A percentile compares a stretch with the other conserved stretches of the same genome.
These are phyloP conservation scores for Peromyscus aztecus DNA, from an alignment of 2,797 vertebrate genomes.

Conservation along the genomic window DNA sequence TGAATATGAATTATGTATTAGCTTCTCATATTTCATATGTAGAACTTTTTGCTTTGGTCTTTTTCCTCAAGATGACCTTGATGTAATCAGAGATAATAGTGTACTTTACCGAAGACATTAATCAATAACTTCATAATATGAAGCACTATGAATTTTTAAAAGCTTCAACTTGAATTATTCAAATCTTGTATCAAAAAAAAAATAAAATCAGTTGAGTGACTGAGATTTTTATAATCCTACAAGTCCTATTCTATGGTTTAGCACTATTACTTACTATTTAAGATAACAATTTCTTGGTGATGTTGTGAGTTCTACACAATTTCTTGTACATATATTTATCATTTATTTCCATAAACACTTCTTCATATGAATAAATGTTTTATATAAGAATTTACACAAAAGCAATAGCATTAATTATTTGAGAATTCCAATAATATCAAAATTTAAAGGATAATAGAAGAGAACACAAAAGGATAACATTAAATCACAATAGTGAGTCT, in stretches of 20 bases:
- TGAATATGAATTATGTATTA: conserved; percentile 82
- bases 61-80: conserved; percentile 77
- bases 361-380: conserved; percentile 1
- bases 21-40: conserved; percentile 76
- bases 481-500: neutral
- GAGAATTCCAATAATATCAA: conserved; percentile 56
- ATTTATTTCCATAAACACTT: neutral
- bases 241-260: neutral
- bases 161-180: conserved; percentile 80
- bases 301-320: neutral
- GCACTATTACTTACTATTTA: conserved; percentile 34
- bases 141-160: conserved; percentile 77
- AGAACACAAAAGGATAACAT: neutral
- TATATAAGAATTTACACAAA: conserved; percentile 50
- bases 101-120: conserved; percentile 77
- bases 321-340: neutral
- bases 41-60: conserved; percentile 70
- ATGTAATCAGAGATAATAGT: conserved; percentile 82
- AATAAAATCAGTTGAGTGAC: conserved; percentile 69
- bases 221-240: neutral
- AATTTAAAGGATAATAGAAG: conserved; percentile 18
- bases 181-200: conserved; percentile 74
- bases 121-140: conserved; percentile 81
- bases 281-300: neutral
- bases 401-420: neutral